A percentile compares a stretch with the other conserved stretches of the same genome.
These are phyloP conservation scores for Dicaeum eximium DNA, from an alignment of 2,113 vertebrate species.

Conservation along the genomic window DNA sequence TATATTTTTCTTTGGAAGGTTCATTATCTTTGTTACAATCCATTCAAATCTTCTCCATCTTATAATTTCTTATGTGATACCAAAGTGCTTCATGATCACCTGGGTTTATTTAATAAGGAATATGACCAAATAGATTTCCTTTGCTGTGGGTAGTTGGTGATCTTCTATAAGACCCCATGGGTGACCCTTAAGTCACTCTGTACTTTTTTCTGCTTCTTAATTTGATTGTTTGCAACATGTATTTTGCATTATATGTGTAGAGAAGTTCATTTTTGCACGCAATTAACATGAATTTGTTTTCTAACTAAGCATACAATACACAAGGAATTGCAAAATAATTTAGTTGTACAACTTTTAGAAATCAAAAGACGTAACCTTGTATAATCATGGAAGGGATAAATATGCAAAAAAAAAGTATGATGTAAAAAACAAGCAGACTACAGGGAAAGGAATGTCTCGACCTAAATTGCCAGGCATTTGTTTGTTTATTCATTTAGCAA, in stretches of 20 bases:
- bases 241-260: not conserved
- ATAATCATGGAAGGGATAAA: not conserved
- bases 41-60: not conserved
- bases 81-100: not conserved
- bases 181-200: not conserved
- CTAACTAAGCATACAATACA: not conserved
- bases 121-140: not conserved
- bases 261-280: not conserved
- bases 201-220: not conserved
- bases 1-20: not conserved
- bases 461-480: not conserved
- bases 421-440: not conserved
- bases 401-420: not conserved
- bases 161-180: not conserved
- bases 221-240: not conserved
- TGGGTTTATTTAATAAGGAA: not conserved
- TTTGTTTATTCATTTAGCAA: slow-evolving; percentile 21
- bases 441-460: not conserved
- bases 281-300: not conserved
- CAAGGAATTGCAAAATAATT: not conserved
- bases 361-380: not conserved
- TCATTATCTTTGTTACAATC: not conserved
- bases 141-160: not conserved
- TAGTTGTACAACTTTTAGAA: not conserved
- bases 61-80: not conserved